Evolutionary conservation across 2,888 invertebrate genomes (phyloP).

Genomic region (Pseudolycoriella hygida): DNA sequence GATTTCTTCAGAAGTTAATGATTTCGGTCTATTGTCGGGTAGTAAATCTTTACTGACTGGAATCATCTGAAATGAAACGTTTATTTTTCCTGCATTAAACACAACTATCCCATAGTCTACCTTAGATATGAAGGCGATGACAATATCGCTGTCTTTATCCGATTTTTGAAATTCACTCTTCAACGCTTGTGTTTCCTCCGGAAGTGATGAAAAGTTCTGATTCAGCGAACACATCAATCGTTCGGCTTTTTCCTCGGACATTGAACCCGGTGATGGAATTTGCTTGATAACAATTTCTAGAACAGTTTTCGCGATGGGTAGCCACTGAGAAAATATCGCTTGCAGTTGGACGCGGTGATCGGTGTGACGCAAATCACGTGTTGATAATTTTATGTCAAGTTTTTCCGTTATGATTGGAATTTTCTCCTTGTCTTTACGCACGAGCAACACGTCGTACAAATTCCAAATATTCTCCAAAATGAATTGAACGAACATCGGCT

Average conservation of each 20-base stretch:
- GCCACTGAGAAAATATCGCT: conserved; percentile 74
- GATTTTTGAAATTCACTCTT: conserved; percentile 53
- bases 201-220: conserved; percentile 46
- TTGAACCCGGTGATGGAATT: conserved; percentile 65
- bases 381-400: conserved; percentile 54
- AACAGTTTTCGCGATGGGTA: conserved; percentile 69
- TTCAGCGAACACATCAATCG: conserved; percentile 62
- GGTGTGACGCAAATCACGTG: conserved; percentile 59
- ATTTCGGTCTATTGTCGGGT: conserved; percentile 63
- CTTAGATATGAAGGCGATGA: conserved; percentile 29
- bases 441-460: conserved; percentile 65
- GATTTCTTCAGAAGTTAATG: conserved; percentile 59
- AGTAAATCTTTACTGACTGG: conserved; percentile 54
- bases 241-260: conserved; percentile 61
- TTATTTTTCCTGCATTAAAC: conserved; percentile 47
- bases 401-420: conserved; percentile 50
- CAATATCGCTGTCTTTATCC: conserved; percentile 47
- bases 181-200: conserved; percentile 47
- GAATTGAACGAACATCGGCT: conserved; percentile 82
- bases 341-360: conserved; percentile 65
- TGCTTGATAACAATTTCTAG: conserved; percentile 62
- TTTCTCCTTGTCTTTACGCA: conserved; percentile 59
- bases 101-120: too few species aligned
- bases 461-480: conserved; percentile 83
- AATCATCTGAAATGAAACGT: conserved; percentile 42